phyloP scores from a whole-genome alignment of 1,140 invertebrate genomes.

The Drosophila ficusphila region DNA sequence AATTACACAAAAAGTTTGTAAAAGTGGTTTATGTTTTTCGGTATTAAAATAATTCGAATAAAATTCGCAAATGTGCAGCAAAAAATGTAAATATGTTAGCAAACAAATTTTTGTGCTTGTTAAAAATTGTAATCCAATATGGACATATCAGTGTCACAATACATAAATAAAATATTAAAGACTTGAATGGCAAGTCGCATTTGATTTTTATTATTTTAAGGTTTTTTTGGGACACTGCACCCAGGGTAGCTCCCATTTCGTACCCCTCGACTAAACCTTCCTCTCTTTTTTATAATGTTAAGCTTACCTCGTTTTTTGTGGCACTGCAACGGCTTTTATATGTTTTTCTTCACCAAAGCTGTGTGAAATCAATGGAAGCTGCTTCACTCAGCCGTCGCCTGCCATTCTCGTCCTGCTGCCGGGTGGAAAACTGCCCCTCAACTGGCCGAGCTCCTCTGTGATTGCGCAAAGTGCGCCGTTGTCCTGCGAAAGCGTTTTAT shows the following conservation, averaged over 20 bases:
- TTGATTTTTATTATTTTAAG: not conserved
- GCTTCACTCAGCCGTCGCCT: conserved; percentile 36
- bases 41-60: too few relatives aligned
- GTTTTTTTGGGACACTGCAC: not conserved
- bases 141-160: too few relatives aligned
- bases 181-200: too few relatives aligned
- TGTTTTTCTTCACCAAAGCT: conserved; percentile 61
- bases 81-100: too few relatives aligned
- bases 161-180: too few relatives aligned
- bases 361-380: conserved; percentile 76
- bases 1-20: too few relatives aligned
- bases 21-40: too few relatives aligned
- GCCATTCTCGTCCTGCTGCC: not conserved
- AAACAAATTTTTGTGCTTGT: too few relatives aligned
- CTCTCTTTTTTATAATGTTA: conserved; percentile 52
- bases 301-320: conserved; percentile 42
- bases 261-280: not conserved
- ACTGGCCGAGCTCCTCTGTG: conserved; percentile 47
- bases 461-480: conserved; percentile 74
- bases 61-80: too few relatives aligned
- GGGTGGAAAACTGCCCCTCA: conserved; percentile 17
- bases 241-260: not conserved
- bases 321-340: conserved; percentile 58
- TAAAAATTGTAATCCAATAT: too few relatives aligned
- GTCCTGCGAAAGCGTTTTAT: conserved; percentile 78